phyloP scores from a whole-genome alignment of 2,888 invertebrate species.

The Gerris lacustris region DNA sequence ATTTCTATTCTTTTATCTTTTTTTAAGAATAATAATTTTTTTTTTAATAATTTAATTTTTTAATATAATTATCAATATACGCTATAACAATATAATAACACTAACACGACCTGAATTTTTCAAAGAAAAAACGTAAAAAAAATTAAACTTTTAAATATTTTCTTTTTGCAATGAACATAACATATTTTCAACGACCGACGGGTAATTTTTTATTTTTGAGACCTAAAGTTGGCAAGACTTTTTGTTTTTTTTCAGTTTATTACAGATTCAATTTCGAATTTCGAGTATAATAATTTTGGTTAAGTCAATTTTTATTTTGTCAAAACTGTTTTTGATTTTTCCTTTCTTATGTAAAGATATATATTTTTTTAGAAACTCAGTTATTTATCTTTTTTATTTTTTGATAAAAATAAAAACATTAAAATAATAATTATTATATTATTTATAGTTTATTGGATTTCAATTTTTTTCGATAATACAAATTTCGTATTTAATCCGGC shows the following conservation, averaged over 20 bases:
- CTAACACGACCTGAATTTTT: neutral
- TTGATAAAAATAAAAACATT: no score
- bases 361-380: no score
- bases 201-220: neutral
- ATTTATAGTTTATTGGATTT: neutral
- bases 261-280: neutral
- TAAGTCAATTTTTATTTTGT: neutral
- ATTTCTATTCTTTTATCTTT: neutral
- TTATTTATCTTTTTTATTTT: no score
- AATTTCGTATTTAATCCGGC: neutral
- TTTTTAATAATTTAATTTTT: neutral
- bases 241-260: neutral
- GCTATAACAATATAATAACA: conserved; percentile 1
- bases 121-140: neutral
- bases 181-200: neutral
- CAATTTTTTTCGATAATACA: neutral
- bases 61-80: conserved; percentile 1
- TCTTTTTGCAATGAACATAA: no score
- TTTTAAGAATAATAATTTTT: neutral
- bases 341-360: no score
- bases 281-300: neutral
- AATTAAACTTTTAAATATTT: neutral
- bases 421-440: neutral
- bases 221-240: neutral
- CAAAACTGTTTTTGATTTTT: no score